A percentile compares a stretch with the other conserved stretches of the same genome.
Conservation (phyloP, 2,797 vertebrate genomes). For the Furcifer pardalis region DNA sequence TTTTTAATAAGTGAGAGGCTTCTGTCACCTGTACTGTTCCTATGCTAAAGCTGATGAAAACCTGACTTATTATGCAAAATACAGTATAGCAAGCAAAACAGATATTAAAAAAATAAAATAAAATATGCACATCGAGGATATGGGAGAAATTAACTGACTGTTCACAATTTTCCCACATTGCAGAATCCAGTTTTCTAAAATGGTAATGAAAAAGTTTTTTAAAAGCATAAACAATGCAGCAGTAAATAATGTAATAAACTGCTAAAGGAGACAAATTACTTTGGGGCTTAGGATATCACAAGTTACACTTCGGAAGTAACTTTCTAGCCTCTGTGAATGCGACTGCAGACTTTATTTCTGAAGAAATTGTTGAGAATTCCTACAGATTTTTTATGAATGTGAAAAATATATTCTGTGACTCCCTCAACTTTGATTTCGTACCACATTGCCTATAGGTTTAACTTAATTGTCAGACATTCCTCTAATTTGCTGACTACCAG, state of each 20-base stretch:
- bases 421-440: neutral
- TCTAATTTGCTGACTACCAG: too few relatives aligned
- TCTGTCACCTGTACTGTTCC: neutral
- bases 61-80: neutral
- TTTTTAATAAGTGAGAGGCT: neutral
- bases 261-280: too few relatives aligned
- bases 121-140: neutral
- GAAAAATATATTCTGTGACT: neutral
- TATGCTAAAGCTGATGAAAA: neutral
- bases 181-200: neutral
- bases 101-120: neutral
- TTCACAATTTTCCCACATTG: neutral
- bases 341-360: neutral
- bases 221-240: too few relatives aligned
- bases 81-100: neutral
- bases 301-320: too few relatives aligned
- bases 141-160: neutral
- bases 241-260: too few relatives aligned
- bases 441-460: neutral
- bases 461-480: neutral
- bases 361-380: neutral
- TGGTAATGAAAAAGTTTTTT: neutral
- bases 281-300: too few relatives aligned
- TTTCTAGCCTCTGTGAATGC: too few relatives aligned
- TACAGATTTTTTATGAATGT: neutral